Evolutionary conservation across 2,797 vertebrate genomes (phyloP).

Genomic region (Hippoglossus hippoglossus): DNA sequence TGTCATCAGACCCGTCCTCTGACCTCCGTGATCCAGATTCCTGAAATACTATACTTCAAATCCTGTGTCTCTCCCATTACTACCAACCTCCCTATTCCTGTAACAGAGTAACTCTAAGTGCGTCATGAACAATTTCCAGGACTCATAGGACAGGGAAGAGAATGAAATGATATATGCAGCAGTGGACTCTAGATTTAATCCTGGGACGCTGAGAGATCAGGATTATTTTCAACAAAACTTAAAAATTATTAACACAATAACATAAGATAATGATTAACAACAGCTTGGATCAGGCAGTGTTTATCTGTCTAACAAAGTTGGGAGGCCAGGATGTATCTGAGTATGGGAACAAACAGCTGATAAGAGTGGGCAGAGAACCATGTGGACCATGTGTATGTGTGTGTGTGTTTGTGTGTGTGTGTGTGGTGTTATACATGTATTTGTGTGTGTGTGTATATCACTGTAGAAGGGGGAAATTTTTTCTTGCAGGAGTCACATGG

Average conservation of each 20-base stretch:
- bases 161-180: background rate
- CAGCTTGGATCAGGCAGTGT: slow-evolving; percentile 37
- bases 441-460: slow-evolving; percentile 11
- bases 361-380: slow-evolving; percentile 45
- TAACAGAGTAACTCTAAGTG: background rate
- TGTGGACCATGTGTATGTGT: too few relatives aligned
- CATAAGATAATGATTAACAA: slow-evolving; percentile 57
- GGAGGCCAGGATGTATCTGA: background rate
- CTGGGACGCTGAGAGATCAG: background rate
- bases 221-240: background rate
- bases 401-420: slow-evolving; percentile 8
- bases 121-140: background rate
- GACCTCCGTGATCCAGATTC: background rate
- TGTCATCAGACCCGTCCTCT: too few relatives aligned
- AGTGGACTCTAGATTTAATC: background rate
- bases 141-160: background rate
- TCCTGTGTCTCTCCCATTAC: background rate
- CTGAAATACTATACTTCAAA: background rate
- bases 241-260: background rate
- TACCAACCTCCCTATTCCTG: background rate
- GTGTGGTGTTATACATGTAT: slow-evolving; percentile 17
- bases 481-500: slow-evolving; percentile 32
- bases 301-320: slow-evolving; percentile 41
- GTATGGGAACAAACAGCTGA: slow-evolving; percentile 62
- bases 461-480: slow-evolving; percentile 24